Base-by-base conservation (phyloP, 1,140 invertebrate genomes). In the Protaetia brevitarsis region DNA sequence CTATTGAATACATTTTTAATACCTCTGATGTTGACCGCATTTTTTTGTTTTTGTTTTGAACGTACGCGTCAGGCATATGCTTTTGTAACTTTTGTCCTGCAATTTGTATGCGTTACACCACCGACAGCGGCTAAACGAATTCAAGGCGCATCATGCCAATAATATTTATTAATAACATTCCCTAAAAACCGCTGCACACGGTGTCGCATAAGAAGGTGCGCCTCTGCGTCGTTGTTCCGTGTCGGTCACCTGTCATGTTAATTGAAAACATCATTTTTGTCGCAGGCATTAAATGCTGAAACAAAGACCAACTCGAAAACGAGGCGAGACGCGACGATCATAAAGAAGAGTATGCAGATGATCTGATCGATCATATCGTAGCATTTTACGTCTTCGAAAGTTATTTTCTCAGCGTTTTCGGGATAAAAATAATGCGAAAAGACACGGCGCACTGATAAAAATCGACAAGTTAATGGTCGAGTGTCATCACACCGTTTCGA, bases 401-500 rank as follows among this genome's bases (percentile, higher is more conserved):
- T 6, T 37, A 37, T 45, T 16, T 45, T 45, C 41, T 19, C 3
- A 19, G 23, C 41, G 23, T 13, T 45, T 45, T 45, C 3, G 13
- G 8, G 13, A 1, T 7, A 51, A 51, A 51, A 16, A 51, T 19
- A 51, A 51, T 23, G 1, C 3, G 19, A 51, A 51, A 51, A 3
- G 41, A 51, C 41, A 51, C 11, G 41, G 19, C 11, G 19, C 41
- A 19, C 11, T 51, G 41, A 51, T 51, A 51, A 21, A 51, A 23
- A 51, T 51, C 41, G 7, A 23, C 41, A 51, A 51, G 41, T 51
- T 51, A 51, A 51, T 51, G 41, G 41, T 51, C 41, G 19, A 51
- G 41, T 51, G 41, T 51, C 41, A 51, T 51, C 41, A 23, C 41
- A 19, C 34, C 34, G 41, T 51, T 51, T 51, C 41, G 41, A 26